Conservation (phyloP, 2,888 invertebrate genomes). For the Hemithea aestivaria region DNA sequence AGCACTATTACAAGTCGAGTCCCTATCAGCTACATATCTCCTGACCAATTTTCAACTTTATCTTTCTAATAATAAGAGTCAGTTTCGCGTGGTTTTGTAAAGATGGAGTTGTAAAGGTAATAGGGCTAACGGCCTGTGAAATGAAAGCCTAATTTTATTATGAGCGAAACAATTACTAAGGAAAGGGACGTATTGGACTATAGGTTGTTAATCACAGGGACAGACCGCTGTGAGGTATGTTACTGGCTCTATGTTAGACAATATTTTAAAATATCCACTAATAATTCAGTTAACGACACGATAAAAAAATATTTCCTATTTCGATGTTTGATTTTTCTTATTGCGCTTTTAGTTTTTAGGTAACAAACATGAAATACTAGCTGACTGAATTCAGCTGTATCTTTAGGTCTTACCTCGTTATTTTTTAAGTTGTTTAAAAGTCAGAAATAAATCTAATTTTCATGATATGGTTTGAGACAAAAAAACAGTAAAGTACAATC, state of each 20-base stretch:
- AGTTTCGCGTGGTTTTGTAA: background rate
- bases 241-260: background rate
- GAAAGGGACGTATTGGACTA: slow-evolving; percentile 14
- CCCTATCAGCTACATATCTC: slow-evolving; percentile 3
- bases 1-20: slow-evolving; percentile 14
- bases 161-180: slow-evolving; percentile 37
- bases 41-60: background rate
- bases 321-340: too few relatives aligned
- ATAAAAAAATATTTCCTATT: too few relatives aligned
- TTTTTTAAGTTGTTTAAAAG: too few relatives aligned
- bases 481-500: too few relatives aligned
- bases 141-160: slow-evolving; percentile 57
- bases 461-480: too few relatives aligned
- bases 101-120: slow-evolving; percentile 16
- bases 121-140: slow-evolving; percentile 43
- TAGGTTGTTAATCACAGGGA: slow-evolving; percentile 13
- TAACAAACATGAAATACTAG: too few relatives aligned
- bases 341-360: too few relatives aligned
- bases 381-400: too few relatives aligned
- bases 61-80: background rate
- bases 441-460: too few relatives aligned
- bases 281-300: too few relatives aligned
- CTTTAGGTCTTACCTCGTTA: too few relatives aligned
- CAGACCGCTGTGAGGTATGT: slow-evolving; percentile 1
- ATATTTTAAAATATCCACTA: too few relatives aligned